phyloP scores from a whole-genome alignment of 1,140 invertebrate species.

The Drosophila equinoxialis region DNA sequence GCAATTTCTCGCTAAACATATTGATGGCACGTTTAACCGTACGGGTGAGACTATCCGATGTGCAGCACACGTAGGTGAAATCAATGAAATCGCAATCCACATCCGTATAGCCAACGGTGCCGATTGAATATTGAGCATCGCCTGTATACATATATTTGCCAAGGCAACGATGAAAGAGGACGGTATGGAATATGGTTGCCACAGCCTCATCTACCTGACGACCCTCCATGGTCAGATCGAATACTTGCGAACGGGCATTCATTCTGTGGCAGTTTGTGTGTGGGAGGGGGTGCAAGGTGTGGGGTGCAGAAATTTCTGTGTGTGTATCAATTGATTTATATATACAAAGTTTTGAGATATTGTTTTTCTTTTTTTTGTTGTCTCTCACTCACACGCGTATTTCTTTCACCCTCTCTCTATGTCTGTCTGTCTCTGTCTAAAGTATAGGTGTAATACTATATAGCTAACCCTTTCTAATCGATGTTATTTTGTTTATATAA shows the following conservation, averaged over 20 bases:
- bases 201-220: constrained; percentile 97
- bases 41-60: constrained; percentile 90
- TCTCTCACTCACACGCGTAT: constrained; percentile 12
- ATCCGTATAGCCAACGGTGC: constrained; percentile 96
- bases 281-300: not conserved
- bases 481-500: constrained; percentile 7
- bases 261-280: constrained; percentile 84
- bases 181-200: constrained; percentile 96
- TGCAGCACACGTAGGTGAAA: constrained; percentile 97
- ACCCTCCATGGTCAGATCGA: constrained; percentile 95
- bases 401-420: constrained; percentile 17
- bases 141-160: constrained; percentile 98
- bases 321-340: not conserved
- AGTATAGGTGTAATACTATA: constrained; percentile 1
- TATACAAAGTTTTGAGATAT: not conserved
- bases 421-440: constrained; percentile 13
- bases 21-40: constrained; percentile 92
- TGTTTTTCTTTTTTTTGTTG: not conserved
- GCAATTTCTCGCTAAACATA: constrained; percentile 92
- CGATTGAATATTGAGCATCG: constrained; percentile 96
- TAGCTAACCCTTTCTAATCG: constrained; percentile 18
- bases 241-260: constrained; percentile 94
- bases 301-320: not conserved
- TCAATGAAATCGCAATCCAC: constrained; percentile 99
- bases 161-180: constrained; percentile 96